phyloP scores from a whole-genome alignment of 2,888 invertebrate genomes.

The Campoletis raptor region DNA sequence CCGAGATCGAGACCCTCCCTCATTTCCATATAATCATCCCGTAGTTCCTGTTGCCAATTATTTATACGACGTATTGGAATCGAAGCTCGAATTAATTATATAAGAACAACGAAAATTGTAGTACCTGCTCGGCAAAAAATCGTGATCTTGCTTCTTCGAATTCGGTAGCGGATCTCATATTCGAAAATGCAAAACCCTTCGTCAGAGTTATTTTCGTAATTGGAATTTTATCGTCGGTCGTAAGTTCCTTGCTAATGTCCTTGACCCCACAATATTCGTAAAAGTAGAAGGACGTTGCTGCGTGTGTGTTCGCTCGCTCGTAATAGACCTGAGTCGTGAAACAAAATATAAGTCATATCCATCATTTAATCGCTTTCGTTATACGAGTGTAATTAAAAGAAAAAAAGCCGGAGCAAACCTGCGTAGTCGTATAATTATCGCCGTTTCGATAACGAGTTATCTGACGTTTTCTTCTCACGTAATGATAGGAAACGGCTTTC shows the following conservation, averaged over 20 bases:
- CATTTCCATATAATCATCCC: conserved; percentile 95
- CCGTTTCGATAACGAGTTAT: conserved; percentile 93
- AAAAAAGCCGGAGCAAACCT: conserved; percentile 86
- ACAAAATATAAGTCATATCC: not conserved
- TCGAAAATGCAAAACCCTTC: conserved; percentile 93
- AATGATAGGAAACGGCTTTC: conserved; percentile 95
- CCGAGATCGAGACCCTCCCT: conserved; percentile 91
- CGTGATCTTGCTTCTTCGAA: conserved; percentile 93
- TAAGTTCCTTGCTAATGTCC: conserved; percentile 91
- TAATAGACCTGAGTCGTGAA: conserved; percentile 89
- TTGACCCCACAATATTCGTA: conserved; percentile 91
- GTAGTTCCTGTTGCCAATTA: conserved; percentile 86
- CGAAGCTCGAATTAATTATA: not conserved
- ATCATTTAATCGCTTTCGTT: not conserved
- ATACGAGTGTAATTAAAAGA: not conserved
- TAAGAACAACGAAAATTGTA: not conserved
- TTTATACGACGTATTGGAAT: not conserved
- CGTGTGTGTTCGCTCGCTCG: conserved; percentile 92
- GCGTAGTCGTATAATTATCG: conserved; percentile 92
- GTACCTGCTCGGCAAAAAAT: conserved; percentile 90
- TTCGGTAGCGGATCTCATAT: conserved; percentile 91
- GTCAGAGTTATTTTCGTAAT: conserved; percentile 92
- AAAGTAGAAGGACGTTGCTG: conserved; percentile 91
- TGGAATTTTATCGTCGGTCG: conserved; percentile 88
- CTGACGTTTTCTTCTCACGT: conserved; percentile 91